These are phyloP conservation scores for Euwallacea similis DNA, from an alignment of 1,140 invertebrate species.

Conservation along the genomic window DNA sequence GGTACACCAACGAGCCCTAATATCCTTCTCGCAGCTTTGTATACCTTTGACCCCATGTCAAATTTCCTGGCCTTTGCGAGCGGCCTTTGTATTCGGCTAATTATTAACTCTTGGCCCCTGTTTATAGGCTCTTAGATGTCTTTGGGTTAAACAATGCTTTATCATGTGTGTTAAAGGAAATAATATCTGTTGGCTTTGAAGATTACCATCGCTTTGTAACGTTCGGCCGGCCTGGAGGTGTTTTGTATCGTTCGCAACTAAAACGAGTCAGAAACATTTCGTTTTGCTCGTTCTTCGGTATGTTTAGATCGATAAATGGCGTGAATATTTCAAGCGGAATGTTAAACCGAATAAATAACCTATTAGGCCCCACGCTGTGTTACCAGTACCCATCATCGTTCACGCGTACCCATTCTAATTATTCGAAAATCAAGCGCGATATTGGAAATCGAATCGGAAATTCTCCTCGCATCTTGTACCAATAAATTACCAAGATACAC, in stretches of 20 bases:
- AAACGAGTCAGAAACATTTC: conserved; percentile 6
- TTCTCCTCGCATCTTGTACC: conserved; percentile 28
- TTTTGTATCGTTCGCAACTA: conserved; percentile 4
- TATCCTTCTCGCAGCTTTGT: neutral
- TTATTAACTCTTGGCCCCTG: conserved; percentile 38
- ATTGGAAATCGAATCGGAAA: conserved; percentile 36
- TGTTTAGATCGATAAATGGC: neutral
- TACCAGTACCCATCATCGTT: conserved; percentile 15
- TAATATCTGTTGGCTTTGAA: conserved; percentile 34
- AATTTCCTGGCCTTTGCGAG: conserved; percentile 38
- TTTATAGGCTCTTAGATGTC: conserved; percentile 28
- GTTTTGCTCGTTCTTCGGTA: neutral
- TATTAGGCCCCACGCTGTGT: conserved; percentile 11
- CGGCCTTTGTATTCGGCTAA: conserved; percentile 37
- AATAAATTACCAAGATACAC: conserved; percentile 19
- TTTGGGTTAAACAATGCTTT: conserved; percentile 36
- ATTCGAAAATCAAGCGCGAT: conserved; percentile 33
- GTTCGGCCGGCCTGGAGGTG: conserved; percentile 6
- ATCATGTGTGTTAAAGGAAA: conserved; percentile 35
- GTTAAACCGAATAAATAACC: conserved; percentile 19
- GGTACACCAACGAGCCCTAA: neutral
- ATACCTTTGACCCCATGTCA: conserved; percentile 39
- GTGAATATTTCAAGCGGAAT: conserved; percentile 5
- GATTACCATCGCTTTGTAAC: conserved; percentile 30
- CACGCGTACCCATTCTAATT: conserved; percentile 25